phyloP scores from a whole-genome alignment of 2,797 vertebrate genomes.

The Ctenopoma multispine region DNA sequence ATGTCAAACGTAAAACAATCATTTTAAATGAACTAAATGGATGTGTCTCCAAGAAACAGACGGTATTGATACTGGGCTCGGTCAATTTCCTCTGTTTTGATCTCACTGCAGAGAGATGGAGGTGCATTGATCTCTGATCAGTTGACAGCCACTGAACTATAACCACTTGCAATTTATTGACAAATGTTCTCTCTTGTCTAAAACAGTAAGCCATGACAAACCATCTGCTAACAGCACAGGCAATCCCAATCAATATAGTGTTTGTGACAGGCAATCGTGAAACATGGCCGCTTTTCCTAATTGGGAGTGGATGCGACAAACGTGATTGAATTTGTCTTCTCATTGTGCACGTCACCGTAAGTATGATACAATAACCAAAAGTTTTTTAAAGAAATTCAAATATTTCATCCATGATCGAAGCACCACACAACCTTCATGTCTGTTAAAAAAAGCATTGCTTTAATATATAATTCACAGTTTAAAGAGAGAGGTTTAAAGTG shows the following conservation, averaged over 20 bases:
- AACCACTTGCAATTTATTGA: slow-evolving; percentile 11
- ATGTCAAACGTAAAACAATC: neutral
- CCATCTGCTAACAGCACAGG: neutral
- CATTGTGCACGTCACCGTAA: neutral
- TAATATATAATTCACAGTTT: too few species aligned
- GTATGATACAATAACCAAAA: neutral
- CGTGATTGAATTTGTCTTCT: neutral
- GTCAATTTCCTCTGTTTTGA: neutral
- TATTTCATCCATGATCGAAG: too few species aligned
- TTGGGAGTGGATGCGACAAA: too few species aligned
- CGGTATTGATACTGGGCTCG: neutral
- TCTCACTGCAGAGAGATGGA: slow-evolving; percentile 5
- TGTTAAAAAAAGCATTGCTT: too few species aligned
- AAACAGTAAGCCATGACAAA: slow-evolving; percentile 23
- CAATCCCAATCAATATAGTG: neutral
- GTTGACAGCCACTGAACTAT: slow-evolving; percentile 16
- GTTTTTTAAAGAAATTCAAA: neutral
- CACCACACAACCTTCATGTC: neutral
- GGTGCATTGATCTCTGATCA: slow-evolving; percentile 7
- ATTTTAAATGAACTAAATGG: neutral
- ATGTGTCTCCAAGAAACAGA: slow-evolving; percentile 2
- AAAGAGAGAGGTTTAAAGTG: neutral
- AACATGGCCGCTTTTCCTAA: slow-evolving; percentile 5
- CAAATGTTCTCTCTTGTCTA: slow-evolving; percentile 7
- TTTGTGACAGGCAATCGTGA: slow-evolving; percentile 3